These are phyloP conservation scores for Augochlorella aurata DNA, from an alignment of 2,888 invertebrate species.

Conservation along the genomic window DNA sequence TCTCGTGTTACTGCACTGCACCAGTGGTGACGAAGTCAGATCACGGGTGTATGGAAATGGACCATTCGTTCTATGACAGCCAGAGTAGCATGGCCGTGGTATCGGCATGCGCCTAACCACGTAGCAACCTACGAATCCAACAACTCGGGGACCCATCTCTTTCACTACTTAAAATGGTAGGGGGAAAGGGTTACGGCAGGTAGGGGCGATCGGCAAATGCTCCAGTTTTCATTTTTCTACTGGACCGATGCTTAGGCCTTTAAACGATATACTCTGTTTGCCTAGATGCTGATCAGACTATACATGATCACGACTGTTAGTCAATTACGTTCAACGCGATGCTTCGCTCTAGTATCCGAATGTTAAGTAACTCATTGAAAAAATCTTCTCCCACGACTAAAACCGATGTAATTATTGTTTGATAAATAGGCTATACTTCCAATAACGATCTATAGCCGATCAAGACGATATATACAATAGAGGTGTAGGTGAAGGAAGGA, in stretches of 20 bases:
- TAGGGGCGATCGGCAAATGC: slow-evolving; percentile 68
- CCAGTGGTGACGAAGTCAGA: slow-evolving; percentile 57
- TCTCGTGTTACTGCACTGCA: slow-evolving; percentile 56
- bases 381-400: background rate
- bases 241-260: slow-evolving; percentile 57
- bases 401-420: background rate
- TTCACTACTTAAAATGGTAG: slow-evolving; percentile 73
- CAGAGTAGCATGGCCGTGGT: slow-evolving; percentile 62
- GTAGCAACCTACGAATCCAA: slow-evolving; percentile 70
- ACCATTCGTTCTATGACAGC: slow-evolving; percentile 68
- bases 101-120: slow-evolving; percentile 69
- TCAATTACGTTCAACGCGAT: slow-evolving; percentile 20
- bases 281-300: slow-evolving; percentile 34
- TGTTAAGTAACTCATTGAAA: slow-evolving; percentile 14
- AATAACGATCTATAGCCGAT: no score
- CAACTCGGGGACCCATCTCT: slow-evolving; percentile 69
- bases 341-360: background rate
- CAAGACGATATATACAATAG: no score
- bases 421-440: no score
- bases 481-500: no score
- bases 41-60: slow-evolving; percentile 69
- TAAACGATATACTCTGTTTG: slow-evolving; percentile 50
- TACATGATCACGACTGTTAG: slow-evolving; percentile 34
- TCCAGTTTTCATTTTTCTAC: slow-evolving; percentile 73
- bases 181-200: slow-evolving; percentile 61